Evolutionary conservation across 2,888 invertebrate genomes (phyloP).

Genomic region (Eupithecia subfuscata): DNA sequence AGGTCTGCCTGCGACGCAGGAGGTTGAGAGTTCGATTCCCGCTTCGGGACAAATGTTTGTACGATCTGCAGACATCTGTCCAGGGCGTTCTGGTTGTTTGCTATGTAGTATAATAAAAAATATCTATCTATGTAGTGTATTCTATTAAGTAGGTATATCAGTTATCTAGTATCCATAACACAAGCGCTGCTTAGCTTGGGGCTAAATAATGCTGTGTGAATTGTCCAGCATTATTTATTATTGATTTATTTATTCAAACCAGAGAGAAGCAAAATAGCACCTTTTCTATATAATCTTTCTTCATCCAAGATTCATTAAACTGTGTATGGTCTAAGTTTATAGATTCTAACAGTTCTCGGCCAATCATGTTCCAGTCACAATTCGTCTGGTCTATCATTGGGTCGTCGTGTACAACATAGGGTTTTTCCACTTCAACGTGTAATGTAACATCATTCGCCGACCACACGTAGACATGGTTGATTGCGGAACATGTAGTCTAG

Average conservation of each 20-base stretch:
- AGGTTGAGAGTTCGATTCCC: no score
- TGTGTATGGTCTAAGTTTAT: constrained; percentile 63
- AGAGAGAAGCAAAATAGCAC: constrained; percentile 46
- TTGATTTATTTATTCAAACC: neutral
- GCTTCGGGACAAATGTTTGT: no score
- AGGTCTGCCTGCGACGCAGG: no score
- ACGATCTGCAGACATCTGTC: no score
- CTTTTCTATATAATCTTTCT: constrained; percentile 71
- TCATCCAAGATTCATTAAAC: constrained; percentile 71
- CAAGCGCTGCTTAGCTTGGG: no score
- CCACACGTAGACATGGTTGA: constrained; percentile 69
- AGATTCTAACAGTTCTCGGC: constrained; percentile 52
- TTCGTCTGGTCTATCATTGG: constrained; percentile 38
- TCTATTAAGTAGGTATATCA: no score
- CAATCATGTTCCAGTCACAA: constrained; percentile 58
- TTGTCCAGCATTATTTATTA: no score
- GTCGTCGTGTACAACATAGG: constrained; percentile 57
- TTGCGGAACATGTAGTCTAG: constrained; percentile 60
- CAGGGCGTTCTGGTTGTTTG: no score
- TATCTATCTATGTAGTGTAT: no score
- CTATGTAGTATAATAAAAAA: no score
- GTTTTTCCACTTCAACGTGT: constrained; percentile 67
- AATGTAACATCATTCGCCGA: constrained; percentile 69
- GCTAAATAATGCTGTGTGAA: no score
- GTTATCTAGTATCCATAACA: no score